A percentile compares a stretch with the other conserved stretches of the same genome.
Evolutionary conservation across 2,888 invertebrate species (phyloP).

Genomic region (Trisateles emortualis): DNA sequence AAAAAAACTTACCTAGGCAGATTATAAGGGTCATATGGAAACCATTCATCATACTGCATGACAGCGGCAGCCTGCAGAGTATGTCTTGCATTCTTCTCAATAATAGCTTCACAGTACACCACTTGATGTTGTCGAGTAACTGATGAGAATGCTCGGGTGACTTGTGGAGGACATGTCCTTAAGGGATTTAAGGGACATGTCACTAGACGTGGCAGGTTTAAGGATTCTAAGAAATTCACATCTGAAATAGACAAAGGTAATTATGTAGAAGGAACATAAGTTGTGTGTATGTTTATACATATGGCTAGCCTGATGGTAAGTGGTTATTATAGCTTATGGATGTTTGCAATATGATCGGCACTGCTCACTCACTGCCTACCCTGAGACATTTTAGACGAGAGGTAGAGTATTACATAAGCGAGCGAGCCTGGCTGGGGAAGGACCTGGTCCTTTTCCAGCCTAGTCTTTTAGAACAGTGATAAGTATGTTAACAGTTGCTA

Average conservation of each 20-base stretch:
- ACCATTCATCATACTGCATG: conserved; percentile 90
- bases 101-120: conserved; percentile 96
- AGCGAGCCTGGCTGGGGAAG: too few relatives aligned
- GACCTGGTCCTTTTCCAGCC: too few relatives aligned
- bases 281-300: not conserved
- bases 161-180: conserved; percentile 91
- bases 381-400: too few relatives aligned
- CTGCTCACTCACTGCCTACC: too few relatives aligned
- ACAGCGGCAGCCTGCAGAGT: conserved; percentile 74
- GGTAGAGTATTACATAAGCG: too few relatives aligned
- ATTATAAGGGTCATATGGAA: conserved; percentile 96
- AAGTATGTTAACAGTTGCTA: too few relatives aligned
- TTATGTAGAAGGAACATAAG: too few relatives aligned
- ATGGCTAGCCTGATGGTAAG: too few relatives aligned
- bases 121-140: conserved; percentile 94
- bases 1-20: conserved; percentile 87
- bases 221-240: conserved; percentile 91
- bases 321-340: too few relatives aligned
- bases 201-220: conserved; percentile 95
- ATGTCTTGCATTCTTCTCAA: conserved; percentile 92
- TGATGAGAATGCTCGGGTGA: conserved; percentile 93
- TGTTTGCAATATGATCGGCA: too few relatives aligned
- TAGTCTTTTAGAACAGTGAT: too few relatives aligned
- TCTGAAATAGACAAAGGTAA: conserved; percentile 85
- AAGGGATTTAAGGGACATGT: conserved; percentile 96